Base-by-base conservation (phyloP, 2,113 vertebrate genomes). In the Nycticryphes semicollaris region DNA sequence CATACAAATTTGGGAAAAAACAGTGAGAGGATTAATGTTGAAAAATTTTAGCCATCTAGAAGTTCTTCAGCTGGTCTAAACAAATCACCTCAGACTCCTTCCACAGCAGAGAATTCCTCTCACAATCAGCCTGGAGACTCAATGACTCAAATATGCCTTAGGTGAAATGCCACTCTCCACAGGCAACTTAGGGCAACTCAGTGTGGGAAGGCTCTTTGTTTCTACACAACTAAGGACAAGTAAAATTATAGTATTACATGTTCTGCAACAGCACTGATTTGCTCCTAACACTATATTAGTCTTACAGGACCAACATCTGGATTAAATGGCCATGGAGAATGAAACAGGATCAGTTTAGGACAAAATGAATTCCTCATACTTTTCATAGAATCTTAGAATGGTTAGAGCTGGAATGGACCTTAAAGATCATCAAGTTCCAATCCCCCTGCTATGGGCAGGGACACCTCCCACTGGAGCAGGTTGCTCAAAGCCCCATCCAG, bases 231-330 rank as follows among this genome's bases (percentile, higher is more conserved):
- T 79, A 25, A 69, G 37, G 64, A 54, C 37, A 87, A 90, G 12
- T 39, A 14, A 77, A 66, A 86, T 47, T 13, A 51, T 19, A 50
- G 27, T 9, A 82, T 50, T 66, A 56, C 67, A 50, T 1, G 2
- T 62, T 85, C 50, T 74, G 19, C 51, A 90, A 10, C 23, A 39
- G 18, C 39, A 20, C 41, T 35, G 28, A 37, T 66, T 88, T 76
- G 48, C 54, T 50, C 1, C 1, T 45, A 64, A 9, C 59, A 60
- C 27, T 76, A 31, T 47, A 75, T 13, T 5, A 53, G 21, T 39
- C 39, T 76, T 60, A 37, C 0, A 0, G 82, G 47, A 77, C 5
- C 37, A 74, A 57, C 2, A 35, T 12, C 5, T 17, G 21, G 63
- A 83, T 21, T 45, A 64, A 57, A 69, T 3, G 16, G 13, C 64